phyloP scores from a whole-genome alignment of 2,888 invertebrate genomes.

The Agapostemon virescens region DNA sequence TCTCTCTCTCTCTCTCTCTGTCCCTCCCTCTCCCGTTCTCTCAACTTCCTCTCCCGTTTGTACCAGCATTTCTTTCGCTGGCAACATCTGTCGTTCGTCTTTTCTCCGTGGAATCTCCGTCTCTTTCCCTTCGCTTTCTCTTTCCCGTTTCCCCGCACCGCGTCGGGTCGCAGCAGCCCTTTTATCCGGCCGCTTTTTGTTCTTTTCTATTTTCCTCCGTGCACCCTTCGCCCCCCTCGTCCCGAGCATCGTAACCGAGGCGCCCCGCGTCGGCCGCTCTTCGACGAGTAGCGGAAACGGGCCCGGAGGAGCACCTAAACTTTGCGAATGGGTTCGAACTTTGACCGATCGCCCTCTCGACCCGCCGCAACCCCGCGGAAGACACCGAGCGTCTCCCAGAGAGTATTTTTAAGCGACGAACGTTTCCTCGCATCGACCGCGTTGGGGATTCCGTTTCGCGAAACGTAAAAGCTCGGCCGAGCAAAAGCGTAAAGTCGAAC shows the following conservation, averaged over 20 bases:
- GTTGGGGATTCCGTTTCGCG: too few relatives aligned
- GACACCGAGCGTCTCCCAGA: too few relatives aligned
- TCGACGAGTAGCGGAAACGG: conserved; percentile 3
- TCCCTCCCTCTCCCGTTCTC: conserved; percentile 59
- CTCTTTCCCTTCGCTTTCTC: conserved; percentile 48
- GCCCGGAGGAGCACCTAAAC: background rate
- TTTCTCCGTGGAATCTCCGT: conserved; percentile 50
- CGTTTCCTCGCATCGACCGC: too few relatives aligned
- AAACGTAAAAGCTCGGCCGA: too few relatives aligned
- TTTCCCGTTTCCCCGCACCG: conserved; percentile 25
- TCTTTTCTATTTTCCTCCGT: conserved; percentile 25
- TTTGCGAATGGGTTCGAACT: background rate
- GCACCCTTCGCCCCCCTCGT: background rate
- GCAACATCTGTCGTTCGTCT: conserved; percentile 68
- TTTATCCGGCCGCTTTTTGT: conserved; percentile 33
- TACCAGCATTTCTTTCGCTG: conserved; percentile 67
- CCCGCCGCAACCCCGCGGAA: too few relatives aligned
- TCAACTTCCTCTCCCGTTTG: conserved; percentile 66
- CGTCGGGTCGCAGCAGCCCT: conserved; percentile 25
- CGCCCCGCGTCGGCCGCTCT: background rate
- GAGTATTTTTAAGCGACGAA: background rate
- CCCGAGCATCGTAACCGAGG: too few relatives aligned
- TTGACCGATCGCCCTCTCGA: background rate
- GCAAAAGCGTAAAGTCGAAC: too few relatives aligned
- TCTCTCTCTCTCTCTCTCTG: conserved; percentile 61